Evolutionary conservation across 2,888 invertebrate species (phyloP).

Genomic region (Mylabris sibirica): DNA sequence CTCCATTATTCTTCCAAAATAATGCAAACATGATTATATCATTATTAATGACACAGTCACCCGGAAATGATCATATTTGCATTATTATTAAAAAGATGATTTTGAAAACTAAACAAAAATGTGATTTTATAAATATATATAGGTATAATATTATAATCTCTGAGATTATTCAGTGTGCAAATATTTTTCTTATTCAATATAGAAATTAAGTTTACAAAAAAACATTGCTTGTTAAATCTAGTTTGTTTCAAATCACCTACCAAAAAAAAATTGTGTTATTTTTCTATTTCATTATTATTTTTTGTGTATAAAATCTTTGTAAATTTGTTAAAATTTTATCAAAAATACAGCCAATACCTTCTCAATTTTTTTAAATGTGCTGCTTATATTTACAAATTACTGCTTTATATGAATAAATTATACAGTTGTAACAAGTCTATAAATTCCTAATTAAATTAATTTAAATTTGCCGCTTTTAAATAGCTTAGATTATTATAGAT

Average conservation of each 20-base stretch:
- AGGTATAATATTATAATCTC: constrained; percentile 32
- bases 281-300: background rate
- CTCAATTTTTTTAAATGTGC: constrained; percentile 37
- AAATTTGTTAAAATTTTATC: constrained; percentile 36
- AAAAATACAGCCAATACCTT: constrained; percentile 19
- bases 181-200: constrained; percentile 44
- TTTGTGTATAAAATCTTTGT: constrained; percentile 30
- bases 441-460: background rate
- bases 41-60: background rate
- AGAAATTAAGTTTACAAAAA: constrained; percentile 42
- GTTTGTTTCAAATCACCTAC: constrained; percentile 21
- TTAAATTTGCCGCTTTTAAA: background rate
- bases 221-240: constrained; percentile 40
- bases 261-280: constrained; percentile 13
- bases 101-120: constrained; percentile 39
- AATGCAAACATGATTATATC: constrained; percentile 3
- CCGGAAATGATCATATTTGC: constrained; percentile 3
- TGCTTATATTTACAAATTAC: constrained; percentile 42
- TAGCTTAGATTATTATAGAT: background rate
- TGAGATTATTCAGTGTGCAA: constrained; percentile 51
- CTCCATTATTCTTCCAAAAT: constrained; percentile 29
- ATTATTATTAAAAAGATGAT: constrained; percentile 23
- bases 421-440: background rate
- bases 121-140: constrained; percentile 48
- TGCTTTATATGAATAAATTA: constrained; percentile 40